A percentile compares a stretch with the other conserved stretches of the same genome.
phyloP scores from a whole-genome alignment of 2,797 vertebrate genomes.

The Otolemur crassicaudatus region DNA sequence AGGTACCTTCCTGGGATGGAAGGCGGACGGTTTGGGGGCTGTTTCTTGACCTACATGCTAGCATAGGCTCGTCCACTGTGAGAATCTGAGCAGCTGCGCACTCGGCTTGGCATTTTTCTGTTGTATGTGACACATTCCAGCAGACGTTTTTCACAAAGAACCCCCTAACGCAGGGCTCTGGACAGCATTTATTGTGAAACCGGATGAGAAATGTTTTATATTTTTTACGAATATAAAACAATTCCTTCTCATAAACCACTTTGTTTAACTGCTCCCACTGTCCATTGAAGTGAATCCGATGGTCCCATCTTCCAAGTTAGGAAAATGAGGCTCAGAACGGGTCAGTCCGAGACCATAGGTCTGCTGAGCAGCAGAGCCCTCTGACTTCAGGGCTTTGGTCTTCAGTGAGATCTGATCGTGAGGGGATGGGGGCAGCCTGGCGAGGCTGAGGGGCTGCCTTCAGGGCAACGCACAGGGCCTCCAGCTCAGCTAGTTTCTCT shows the following conservation, averaged over 20 bases:
- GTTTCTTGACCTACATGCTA: not conserved
- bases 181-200: not conserved
- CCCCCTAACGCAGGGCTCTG: not conserved
- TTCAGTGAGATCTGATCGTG: rapidly evolving
- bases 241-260: not conserved
- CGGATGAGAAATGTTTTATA: not conserved
- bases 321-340: not conserved
- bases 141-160: not conserved
- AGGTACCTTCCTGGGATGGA: not conserved
- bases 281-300: too few relatives aligned
- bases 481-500: too few relatives aligned
- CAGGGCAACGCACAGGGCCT: not conserved
- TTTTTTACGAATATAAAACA: not conserved
- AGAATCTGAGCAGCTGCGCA: not conserved
- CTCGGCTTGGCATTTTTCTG: not conserved
- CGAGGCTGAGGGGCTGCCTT: not conserved
- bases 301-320: not conserved
- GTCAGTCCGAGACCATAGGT: not conserved
- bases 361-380: too few relatives aligned
- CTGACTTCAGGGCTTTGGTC: too few relatives aligned
- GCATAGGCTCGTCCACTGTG: rapidly evolving
- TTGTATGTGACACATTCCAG: not conserved
- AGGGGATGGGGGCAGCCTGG: rapidly evolving
- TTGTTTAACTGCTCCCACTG: not conserved
- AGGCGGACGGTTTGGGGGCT: too few relatives aligned